Evolutionary conservation across 2,797 vertebrate species (phyloP), one percentile per base, ranked within the genome.

Genomic region (Sphaeramia orbicularis): DNA sequence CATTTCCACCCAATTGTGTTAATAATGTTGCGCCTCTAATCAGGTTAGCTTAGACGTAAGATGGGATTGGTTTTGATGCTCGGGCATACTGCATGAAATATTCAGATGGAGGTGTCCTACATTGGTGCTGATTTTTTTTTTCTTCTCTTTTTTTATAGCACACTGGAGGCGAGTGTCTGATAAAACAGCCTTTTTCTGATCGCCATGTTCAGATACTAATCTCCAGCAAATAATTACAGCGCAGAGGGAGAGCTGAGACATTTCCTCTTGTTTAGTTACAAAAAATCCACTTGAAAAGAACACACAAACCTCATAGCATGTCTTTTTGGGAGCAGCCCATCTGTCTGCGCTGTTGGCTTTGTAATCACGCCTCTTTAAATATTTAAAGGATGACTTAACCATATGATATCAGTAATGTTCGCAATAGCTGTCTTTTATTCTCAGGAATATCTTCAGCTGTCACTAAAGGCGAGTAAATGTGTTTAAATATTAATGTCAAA

Each of bases 71-170:
- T 70, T 89, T 73, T 81, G 83, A 84, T 79, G 67, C 62, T 48
- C 12, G 8, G 68, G 57, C 64, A 45, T 42, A 58, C 45, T 35
- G 76, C 77, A 86, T 87, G 38, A 88, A 89, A 88, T 85, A 87
- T 90, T 87, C 56, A 90, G 76, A 81, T 71, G 1, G 78, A 78
- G 79, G 63, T 81, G 86, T 32, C 84, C 85, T 89, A 88, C 78
- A 88, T 89, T 81, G 64, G 41, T 40, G 6, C 41, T 61, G 68
- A 64, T 64, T 72, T 43, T 83, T 62, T 45, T 51, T 30, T 43
- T 35, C 14, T 35, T 37, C 40, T 32, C 21, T 56, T 56, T 66
- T 59, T 61, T 65, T 56, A 44, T 14, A 40, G 70, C 61, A 55
- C 61, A 69, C 76, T 78, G 47, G 72, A 77, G 69, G 71, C 61